A percentile compares a stretch with the other conserved stretches of the same genome.
Conservation (phyloP, 2,113 vertebrate genomes). For the Periophthalmodon schlosseri region DNA sequence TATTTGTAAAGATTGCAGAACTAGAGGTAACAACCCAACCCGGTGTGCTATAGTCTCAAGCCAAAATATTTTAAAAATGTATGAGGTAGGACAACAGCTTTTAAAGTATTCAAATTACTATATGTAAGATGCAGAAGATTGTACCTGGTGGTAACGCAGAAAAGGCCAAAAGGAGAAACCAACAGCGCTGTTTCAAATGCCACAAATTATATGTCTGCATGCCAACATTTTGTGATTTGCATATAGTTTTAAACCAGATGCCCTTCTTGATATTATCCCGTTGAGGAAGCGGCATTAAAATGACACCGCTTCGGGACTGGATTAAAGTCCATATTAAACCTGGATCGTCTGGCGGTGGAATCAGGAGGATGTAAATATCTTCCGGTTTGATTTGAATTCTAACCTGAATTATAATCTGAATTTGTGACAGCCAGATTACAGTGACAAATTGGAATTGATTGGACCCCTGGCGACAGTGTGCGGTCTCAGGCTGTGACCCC, state of each 20-base stretch:
- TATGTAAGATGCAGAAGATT: background rate
- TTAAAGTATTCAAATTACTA: background rate
- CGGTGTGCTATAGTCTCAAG: background rate
- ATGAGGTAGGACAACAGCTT: background rate
- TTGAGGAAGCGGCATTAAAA: background rate
- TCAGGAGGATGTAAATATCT: background rate
- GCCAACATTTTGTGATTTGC: background rate
- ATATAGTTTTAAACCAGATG: background rate
- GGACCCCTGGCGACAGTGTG: conserved; percentile 58
- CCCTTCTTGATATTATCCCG: background rate
- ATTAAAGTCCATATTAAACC: background rate
- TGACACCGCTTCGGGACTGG: background rate
- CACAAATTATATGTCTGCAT: background rate
- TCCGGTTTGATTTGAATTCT: background rate
- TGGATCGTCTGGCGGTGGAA: background rate
- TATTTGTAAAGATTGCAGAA: background rate
- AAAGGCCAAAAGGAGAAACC: background rate
- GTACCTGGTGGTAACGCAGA: background rate
- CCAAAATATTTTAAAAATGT: background rate
- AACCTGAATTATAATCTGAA: background rate
- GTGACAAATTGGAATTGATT: conserved; percentile 77
- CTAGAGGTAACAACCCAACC: too few species aligned
- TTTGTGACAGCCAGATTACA: conserved; percentile 43
- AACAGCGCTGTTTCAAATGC: background rate
- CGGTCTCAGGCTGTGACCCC: conserved; percentile 64